Evolutionary conservation across 2,888 invertebrate genomes (phyloP).

Genomic region (Xestoiulus laeticollis): DNA sequence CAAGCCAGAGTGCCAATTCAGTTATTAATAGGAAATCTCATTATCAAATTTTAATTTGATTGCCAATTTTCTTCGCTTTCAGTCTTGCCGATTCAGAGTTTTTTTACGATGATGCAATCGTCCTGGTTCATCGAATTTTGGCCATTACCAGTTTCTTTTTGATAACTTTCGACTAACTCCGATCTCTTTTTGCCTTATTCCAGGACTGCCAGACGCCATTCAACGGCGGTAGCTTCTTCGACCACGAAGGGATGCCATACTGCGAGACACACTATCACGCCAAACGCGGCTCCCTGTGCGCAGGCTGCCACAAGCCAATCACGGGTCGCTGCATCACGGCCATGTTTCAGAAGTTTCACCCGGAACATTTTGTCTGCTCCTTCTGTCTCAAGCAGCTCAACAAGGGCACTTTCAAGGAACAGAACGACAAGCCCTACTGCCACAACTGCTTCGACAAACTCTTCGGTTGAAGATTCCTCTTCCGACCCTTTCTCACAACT

Average conservation of each 20-base stretch:
- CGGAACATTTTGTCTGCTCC: constrained; percentile 99
- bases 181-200: no score
- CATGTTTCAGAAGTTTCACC: constrained; percentile 99
- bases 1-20: not conserved
- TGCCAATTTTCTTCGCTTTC: no score
- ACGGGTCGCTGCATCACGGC: constrained; percentile 98
- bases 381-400: constrained; percentile 98
- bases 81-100: no score
- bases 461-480: constrained; percentile 85
- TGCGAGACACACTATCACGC: constrained; percentile 99
- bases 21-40: not conserved
- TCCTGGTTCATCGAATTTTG: no score
- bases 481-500: no score
- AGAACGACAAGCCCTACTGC: constrained; percentile 98
- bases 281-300: constrained; percentile 95
- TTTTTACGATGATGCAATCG: no score
- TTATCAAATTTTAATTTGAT: constrained; percentile 3
- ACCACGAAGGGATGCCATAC: constrained; percentile 97
- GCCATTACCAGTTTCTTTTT: no score
- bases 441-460: constrained; percentile 97
- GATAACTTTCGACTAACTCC: no score
- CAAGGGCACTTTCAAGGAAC: constrained; percentile 99
- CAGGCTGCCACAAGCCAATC: constrained; percentile 97
- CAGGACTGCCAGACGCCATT: constrained; percentile 98
- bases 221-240: constrained; percentile 97